Evolutionary conservation across 2,113 vertebrate species (phyloP).

Genomic region (Triplophysa dalaica): DNA sequence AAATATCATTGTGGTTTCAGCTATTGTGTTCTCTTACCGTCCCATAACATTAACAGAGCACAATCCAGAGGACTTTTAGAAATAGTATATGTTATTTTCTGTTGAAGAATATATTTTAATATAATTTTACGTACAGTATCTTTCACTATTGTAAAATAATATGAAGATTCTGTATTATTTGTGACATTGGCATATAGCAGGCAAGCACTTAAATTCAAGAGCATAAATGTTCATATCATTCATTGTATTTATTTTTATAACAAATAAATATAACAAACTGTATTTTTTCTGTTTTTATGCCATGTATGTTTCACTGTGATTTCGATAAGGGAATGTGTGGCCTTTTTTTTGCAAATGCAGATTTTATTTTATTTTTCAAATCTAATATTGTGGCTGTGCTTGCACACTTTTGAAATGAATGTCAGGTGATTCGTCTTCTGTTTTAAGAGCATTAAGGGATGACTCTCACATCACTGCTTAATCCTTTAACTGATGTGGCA

Average conservation of each 20-base stretch:
- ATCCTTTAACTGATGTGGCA: not conserved
- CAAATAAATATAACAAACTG: not conserved
- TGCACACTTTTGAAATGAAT: not conserved
- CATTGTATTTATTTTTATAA: slow-evolving; percentile 11
- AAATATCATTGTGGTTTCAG: not conserved
- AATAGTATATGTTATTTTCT: not conserved
- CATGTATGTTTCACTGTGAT: too few species aligned
- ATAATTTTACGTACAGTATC: not conserved
- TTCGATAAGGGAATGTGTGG: not conserved
- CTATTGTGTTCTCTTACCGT: not conserved
- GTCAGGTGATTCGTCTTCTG: not conserved
- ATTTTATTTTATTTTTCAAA: not conserved
- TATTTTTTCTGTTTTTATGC: not conserved
- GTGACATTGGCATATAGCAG: not conserved
- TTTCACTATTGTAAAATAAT: not conserved
- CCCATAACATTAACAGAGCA: too few species aligned
- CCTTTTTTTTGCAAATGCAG: not conserved
- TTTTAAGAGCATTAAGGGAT: not conserved
- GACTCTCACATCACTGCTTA: not conserved
- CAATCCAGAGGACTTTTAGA: not conserved
- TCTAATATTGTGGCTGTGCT: not conserved
- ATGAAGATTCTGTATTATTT: not conserved
- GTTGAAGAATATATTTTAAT: not conserved
- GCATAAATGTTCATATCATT: not conserved
- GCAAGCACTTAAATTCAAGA: not conserved